Evolutionary conservation across 2,888 invertebrate species (phyloP).

Genomic region (Schrankia costaestrigalis): DNA sequence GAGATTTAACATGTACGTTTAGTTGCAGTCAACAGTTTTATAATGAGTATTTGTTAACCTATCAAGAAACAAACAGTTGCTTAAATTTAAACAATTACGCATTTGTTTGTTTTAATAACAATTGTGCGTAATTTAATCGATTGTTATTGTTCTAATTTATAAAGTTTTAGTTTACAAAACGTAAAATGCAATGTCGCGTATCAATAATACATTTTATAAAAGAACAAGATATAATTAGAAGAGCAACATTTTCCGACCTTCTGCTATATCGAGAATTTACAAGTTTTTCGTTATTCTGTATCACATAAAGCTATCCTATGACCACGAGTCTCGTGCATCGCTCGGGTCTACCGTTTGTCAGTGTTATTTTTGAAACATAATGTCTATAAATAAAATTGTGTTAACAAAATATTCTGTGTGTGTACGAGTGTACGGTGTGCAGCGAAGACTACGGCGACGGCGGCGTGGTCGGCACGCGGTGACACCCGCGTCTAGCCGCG

Average conservation of each 20-base stretch:
- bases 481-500: slow-evolving; percentile 39
- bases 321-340: slow-evolving; percentile 44
- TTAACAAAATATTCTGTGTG: slow-evolving; percentile 47
- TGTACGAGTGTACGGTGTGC: slow-evolving; percentile 25
- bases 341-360: slow-evolving; percentile 59
- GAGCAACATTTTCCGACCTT: slow-evolving; percentile 2
- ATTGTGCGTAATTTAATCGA: slow-evolving; percentile 2
- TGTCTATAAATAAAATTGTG: slow-evolving; percentile 69
- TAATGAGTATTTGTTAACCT: too few relatives aligned
- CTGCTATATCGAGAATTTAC: slow-evolving; percentile 2
- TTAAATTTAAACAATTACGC: neutral
- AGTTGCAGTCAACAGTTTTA: too few relatives aligned
- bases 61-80: too few relatives aligned
- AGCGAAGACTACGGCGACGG: slow-evolving; percentile 34
- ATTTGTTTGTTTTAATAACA: neutral
- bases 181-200: slow-evolving; percentile 3
- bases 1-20: too few relatives aligned
- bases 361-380: slow-evolving; percentile 61
- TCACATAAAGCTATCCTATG: slow-evolving; percentile 17
- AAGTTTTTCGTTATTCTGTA: slow-evolving; percentile 8
- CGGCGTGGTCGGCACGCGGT: slow-evolving; percentile 34
- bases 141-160: slow-evolving; percentile 6
- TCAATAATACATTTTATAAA: slow-evolving; percentile 4
- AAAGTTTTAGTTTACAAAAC: slow-evolving; percentile 6
- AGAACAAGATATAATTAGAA: slow-evolving; percentile 8